Evolutionary conservation across 2,113 vertebrate genomes (phyloP), one percentile per base, ranked within the genome.

Genomic region (Serilophus lunatus): DNA sequence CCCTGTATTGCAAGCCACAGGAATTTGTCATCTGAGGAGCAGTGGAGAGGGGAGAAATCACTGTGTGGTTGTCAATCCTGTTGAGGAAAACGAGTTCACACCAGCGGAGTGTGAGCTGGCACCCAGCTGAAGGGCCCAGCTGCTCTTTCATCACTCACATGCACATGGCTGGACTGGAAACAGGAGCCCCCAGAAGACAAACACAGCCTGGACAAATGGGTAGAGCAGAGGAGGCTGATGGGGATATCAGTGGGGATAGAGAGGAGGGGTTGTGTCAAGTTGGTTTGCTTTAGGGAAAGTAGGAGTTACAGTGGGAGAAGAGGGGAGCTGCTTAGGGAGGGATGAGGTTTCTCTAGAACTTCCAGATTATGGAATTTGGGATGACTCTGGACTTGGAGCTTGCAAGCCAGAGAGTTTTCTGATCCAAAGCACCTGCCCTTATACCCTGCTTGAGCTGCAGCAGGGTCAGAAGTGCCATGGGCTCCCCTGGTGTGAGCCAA

Each of bases 11-110:
- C 83, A 88, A 90, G 66, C 95, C 88, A 13, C 95, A 96, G 92
- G 95, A 96, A 96, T 97, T 31, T 86, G 59, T 88, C 95, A 91
- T 71, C 57, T 33, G 83, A 93, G 90, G 59, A 88, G 69, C 5
- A 4, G 35, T 59, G 80, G 36, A 70, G 65, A 95, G 69, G 59
- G 81, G 42, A 91, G 88, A 94, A 92, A 93, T 91, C 86, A 16
- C 40, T 3, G 6, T 10, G 20, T 9, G 86, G 82, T 77, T 94
- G 84, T 91, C 77, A 76, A 50, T 74, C 45, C 60, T 8, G 2
- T 54, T 60, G 68, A 65, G 80, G 83, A 77, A 71, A 86, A 88
- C 40, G 61, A 60, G 88, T 88, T 95, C 86, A 68, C 92, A 90
- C 74, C 75, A 89, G 82, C 82, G 69, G 77, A 87, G 51, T 4